Base-by-base conservation (phyloP, 2,113 vertebrate genomes). In the Oxyruncus cristatus region DNA sequence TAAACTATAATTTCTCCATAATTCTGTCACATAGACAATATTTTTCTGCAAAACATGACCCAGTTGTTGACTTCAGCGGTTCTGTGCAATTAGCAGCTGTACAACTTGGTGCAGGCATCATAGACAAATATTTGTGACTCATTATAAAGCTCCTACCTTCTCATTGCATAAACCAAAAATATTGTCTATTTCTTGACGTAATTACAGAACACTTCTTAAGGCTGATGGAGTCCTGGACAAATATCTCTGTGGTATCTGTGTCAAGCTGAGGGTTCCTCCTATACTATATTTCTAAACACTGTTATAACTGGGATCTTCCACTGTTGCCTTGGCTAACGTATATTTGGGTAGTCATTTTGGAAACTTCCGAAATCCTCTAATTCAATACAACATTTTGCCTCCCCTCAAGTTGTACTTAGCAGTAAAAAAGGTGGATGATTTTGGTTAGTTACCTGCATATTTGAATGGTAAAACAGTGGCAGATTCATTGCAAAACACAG, bases 161-260 rank as follows among this genome's bases (percentile, higher is more conserved):
- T 89, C n/a, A 71, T 84, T 88, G 62, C 47, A 75, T 65, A 58
- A 62, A 71, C 50, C 70, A 95, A 97, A 97, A 97, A 97, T 97
- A 97, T 97, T 97, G 96, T 97, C 97, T 97, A 95, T 96, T 96
- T 87, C 84, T 93, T 93, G 94, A 96, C 77, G 35, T 94, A 94
- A 96, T 82, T 85, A 79, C 88, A 58, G 88, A 92, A 89, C 87
- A 92, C 68, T 90, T 84, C 70, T 93, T 75, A 89, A 89, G 93
- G 46, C 89, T 96, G 90, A 67, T 94, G 92, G 90, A 96, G 89
- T 91, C 85, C 87, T 91, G 92, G 66, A 93, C 55, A 66, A 93
- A 67, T 86, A 78, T 93, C 93, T 97, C 33, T 91, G 75, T 92
- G 96, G 87, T 89, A 88, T 94, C 94, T 95, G 44, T 94, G 65